phyloP scores from a whole-genome alignment of 2,888 invertebrate species.

The Periphyllus acericola region DNA sequence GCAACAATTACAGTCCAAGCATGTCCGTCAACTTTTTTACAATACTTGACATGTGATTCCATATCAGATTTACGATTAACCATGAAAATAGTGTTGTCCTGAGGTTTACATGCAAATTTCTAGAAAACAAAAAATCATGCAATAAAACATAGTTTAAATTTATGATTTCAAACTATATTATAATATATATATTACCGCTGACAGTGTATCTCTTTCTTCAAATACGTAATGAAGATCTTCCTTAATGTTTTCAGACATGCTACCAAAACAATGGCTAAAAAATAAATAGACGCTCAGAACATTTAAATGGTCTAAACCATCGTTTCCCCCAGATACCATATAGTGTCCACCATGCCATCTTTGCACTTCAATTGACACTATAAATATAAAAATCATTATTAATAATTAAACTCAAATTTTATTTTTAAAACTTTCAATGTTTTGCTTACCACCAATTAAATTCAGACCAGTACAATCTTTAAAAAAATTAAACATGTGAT shows the following conservation, averaged over 20 bases:
- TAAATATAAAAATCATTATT: neutral
- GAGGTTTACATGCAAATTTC: slow-evolving; percentile 50
- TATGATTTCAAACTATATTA: neutral
- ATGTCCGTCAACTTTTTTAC: slow-evolving; percentile 54
- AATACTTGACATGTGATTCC: slow-evolving; percentile 36
- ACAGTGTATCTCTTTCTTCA: neutral
- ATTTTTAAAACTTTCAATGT: neutral
- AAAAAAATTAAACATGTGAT: slow-evolving; percentile 44
- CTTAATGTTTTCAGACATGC: neutral
- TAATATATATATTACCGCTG: slow-evolving; percentile 6
- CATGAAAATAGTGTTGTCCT: slow-evolving; percentile 33
- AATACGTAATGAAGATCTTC: slow-evolving; percentile 46
- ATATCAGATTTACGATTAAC: slow-evolving; percentile 11
- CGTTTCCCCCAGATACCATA: slow-evolving; percentile 48
- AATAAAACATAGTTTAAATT: neutral
- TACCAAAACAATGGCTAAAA: slow-evolving; percentile 41
- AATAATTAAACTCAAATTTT: neutral
- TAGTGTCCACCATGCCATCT: slow-evolving; percentile 61
- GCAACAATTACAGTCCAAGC: slow-evolving; percentile 50
- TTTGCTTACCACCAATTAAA: slow-evolving; percentile 34
- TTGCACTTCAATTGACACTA: slow-evolving; percentile 56
- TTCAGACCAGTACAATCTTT: slow-evolving; percentile 29
- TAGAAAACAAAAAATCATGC: neutral
- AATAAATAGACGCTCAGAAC: slow-evolving; percentile 43
- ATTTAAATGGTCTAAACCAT: neutral